Base-by-base conservation (phyloP, 2,888 invertebrate species). In the Neocrepidodera transversa region DNA sequence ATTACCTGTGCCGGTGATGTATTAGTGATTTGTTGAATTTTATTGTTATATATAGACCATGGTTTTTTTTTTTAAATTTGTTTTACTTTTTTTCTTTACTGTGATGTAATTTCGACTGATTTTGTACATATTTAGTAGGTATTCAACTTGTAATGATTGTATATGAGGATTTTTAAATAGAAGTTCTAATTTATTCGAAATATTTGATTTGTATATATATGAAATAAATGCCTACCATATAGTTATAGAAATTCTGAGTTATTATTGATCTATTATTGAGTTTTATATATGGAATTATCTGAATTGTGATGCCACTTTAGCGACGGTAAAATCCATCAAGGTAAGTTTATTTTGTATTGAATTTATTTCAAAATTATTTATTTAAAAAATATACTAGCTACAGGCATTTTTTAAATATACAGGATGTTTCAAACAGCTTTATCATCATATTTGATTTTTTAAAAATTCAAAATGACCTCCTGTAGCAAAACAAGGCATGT, bases 1-100 rank as follows among this genome's bases (percentile, higher is more conserved):
- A 0, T 87, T 89, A 30, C 85, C 89, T 59, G 88, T 90, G 68
- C 84, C 89, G 60, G 88, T 90, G 69, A 86, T 88, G 80, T 88
- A 87, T 82, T 89, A 86, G 72, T 74, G 68, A 36, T 50, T 60
- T 54, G 53, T 54, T 54, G 28, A 51, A 18, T 58, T 55, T 45
- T 55, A 53, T 57, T 61, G 30, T 43, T 10, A 36, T 52, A n/a
- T 60, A 28, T 52, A 30, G 38, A 48, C 43, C n/a, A n/a, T n/a
- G n/a, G n/a, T n/a, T n/a, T n/a, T n/a, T n/a, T n/a, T n/a, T n/a
- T n/a, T n/a, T n/a, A n/a, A n/a, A 26, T 43, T 50, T 55, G 48
- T 56, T 54, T 45, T 43, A 38, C 26, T 56, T 51, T 54, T 38
- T 53, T 57, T 55, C 30, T 58, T 56, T 62, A 58, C 68, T 68